These are phyloP conservation scores for Upupa epops DNA, from an alignment of 2,113 vertebrate genomes.

Conservation along the genomic window DNA sequence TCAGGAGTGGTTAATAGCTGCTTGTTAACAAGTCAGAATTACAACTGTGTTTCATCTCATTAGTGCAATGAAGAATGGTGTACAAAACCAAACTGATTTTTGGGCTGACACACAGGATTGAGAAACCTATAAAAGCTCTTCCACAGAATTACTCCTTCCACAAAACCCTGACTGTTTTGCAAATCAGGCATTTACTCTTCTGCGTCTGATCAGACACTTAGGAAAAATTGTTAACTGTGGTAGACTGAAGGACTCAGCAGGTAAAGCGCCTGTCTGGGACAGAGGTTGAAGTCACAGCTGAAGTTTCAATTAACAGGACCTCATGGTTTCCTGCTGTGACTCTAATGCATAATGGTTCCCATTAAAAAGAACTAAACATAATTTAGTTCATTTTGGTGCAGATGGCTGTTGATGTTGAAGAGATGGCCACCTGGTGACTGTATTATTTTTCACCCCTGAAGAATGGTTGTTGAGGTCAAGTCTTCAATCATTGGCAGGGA, in stretches of 20 bases:
- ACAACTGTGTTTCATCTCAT: not conserved
- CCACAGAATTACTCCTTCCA: not conserved
- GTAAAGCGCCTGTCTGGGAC: constrained; percentile 35
- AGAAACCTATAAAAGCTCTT: not conserved
- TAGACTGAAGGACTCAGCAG: constrained; percentile 17
- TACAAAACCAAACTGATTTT: not conserved
- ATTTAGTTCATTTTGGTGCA: constrained; percentile 56
- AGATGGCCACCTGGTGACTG: constrained; percentile 65
- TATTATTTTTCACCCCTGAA: constrained; percentile 62
- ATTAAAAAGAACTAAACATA: constrained; percentile 66
- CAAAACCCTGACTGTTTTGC: not conserved
- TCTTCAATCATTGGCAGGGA: constrained; percentile 47
- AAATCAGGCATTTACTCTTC: not conserved
- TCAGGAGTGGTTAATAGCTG: not conserved
- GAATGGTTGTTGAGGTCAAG: constrained; percentile 59
- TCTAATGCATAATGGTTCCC: constrained; percentile 61
- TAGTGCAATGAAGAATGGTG: not conserved
- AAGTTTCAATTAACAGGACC: constrained; percentile 61
- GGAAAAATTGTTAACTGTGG: not conserved
- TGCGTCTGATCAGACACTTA: not conserved
- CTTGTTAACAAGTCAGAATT: not conserved
- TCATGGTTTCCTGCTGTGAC: constrained; percentile 31
- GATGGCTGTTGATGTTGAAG: constrained; percentile 56
- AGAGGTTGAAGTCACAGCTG: constrained; percentile 41
- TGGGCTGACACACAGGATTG: not conserved